Evolutionary conservation across 2,113 vertebrate species (phyloP), one percentile per base, ranked within the genome.

Genomic region (Rhinolophus sinicus): DNA sequence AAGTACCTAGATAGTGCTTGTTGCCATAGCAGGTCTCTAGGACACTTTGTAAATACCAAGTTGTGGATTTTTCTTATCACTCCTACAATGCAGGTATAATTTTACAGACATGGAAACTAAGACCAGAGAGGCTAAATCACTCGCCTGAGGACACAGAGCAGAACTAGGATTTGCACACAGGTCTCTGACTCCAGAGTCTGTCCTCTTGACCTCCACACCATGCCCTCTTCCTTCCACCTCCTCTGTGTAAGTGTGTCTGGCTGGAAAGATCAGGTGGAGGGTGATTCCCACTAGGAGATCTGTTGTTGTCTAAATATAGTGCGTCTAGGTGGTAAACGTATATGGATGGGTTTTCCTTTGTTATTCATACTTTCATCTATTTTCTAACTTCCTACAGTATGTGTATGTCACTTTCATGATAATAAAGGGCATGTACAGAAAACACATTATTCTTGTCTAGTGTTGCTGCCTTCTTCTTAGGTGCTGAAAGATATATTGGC

Each of bases 321-420:
- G 28, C n/a, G 14, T n/a, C 69, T 90, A 62, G 14, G 44, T 58
- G 26, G 47, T 65, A 47, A 69, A 2, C 16, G 1, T 92, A 47
- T 13, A 18, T 22, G n/a, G 33, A 35, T 35, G 13, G 13, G 15
- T 40, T 86, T 76, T 85, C 52, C 54, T 62, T 86, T 83, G 82
- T 69, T 40, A 64, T 77, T 77, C 54, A 44, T 38, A 4, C 52
- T 70, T 93, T 52, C 22, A 9, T 58, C 1, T 70, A 15, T 64
- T 85, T 92, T 82, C 90, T 96, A 81, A 56, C 88, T 83, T 72
- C 44, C 47, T 75, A 11, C 24, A 70, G 22, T 58, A 50, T 77
- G 62, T 70, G 18, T 64, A 33, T 60, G 15, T 77, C 54, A 8
- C 18, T 93, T 96, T 77, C 54, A 13, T 62, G 50, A 69, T 16